Conservation (phyloP, 2,113 vertebrate species). For the Callithrix jacchus region DNA sequence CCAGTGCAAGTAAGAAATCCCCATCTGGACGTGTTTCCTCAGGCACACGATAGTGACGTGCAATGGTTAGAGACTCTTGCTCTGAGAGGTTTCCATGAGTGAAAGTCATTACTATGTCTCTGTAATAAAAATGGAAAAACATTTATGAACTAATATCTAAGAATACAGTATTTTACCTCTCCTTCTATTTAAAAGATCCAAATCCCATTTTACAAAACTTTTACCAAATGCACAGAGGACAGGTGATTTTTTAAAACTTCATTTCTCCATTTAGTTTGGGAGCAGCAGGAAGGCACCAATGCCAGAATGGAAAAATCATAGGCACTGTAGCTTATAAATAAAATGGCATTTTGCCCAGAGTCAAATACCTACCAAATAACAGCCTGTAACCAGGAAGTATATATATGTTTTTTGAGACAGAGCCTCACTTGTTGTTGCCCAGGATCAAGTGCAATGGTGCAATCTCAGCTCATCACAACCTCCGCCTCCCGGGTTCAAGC, state of each 20-base stretch:
- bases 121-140: constrained; percentile 74
- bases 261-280: constrained; percentile 25
- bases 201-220: constrained; percentile 35
- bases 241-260: background rate
- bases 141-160: constrained; percentile 16
- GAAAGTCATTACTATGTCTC: constrained; percentile 85
- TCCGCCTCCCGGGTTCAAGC: no score
- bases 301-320: constrained; percentile 38
- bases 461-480: no score
- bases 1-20: constrained; percentile 83
- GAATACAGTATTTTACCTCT: constrained; percentile 39
- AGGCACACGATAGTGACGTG: constrained; percentile 82
- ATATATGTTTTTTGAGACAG: no score
- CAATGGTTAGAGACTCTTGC: constrained; percentile 91
- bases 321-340: constrained; percentile 30
- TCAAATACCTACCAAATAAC: constrained; percentile 40
- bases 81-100: constrained; percentile 83
- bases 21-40: constrained; percentile 77
- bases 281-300: background rate
- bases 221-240: background rate
- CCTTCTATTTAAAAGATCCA: constrained; percentile 19
- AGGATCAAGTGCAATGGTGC: no score
- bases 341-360: constrained; percentile 29
- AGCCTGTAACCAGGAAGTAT: background rate
- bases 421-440: no score